Conservation (phyloP, 2,113 vertebrate species). For the Urocitellus parryii region DNA sequence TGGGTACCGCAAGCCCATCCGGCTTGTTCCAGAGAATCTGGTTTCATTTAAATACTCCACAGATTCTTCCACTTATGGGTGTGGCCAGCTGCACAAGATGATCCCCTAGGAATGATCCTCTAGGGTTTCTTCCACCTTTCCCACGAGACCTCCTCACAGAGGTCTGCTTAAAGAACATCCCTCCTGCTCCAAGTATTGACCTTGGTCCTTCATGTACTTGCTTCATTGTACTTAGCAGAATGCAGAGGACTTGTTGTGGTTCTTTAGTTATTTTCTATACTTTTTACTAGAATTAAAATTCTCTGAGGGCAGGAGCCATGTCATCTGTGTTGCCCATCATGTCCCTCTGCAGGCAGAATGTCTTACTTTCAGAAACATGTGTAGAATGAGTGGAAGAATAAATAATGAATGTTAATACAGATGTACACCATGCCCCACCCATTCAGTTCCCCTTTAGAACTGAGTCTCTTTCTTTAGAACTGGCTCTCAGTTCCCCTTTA, state of each 20-base stretch:
- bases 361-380: slow-evolving; percentile 10
- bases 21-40: not conserved
- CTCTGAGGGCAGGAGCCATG: not conserved
- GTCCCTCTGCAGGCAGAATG: not conserved
- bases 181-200: not conserved
- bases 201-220: not conserved
- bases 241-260: not conserved
- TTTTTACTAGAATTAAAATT: slow-evolving; percentile 56
- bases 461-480: not conserved
- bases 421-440: not conserved
- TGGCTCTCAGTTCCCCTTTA: not conserved
- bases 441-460: not conserved
- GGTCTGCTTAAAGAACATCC: not conserved
- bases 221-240: not conserved
- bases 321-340: not conserved
- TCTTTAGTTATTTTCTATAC: not conserved
- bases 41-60: not conserved
- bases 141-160: not conserved
- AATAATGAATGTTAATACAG: slow-evolving; percentile 7
- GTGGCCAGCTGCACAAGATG: not conserved
- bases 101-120: not conserved
- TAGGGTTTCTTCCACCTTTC: not conserved
- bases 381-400: not conserved
- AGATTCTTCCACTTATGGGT: not conserved
- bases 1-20: not conserved